phyloP scores from a whole-genome alignment of 2,797 vertebrate species.

The Rhodeus uyekii region DNA sequence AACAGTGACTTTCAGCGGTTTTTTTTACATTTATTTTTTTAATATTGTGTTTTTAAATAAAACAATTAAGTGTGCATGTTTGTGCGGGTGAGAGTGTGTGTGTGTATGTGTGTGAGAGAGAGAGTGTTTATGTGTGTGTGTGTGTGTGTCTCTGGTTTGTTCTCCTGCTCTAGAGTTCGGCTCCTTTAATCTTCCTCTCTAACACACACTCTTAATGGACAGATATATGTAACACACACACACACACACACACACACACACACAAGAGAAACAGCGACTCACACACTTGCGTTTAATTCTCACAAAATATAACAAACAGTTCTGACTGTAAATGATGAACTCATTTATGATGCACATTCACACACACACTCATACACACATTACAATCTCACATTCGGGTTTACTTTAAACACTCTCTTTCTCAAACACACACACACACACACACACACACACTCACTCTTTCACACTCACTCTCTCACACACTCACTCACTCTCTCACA shows the following conservation, averaged over 20 bases:
- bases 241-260: too few species aligned
- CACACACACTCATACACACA: neutral
- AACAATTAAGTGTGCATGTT: neutral
- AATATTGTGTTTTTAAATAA: neutral
- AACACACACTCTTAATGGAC: slow-evolving; percentile 17
- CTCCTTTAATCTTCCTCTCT: slow-evolving; percentile 6
- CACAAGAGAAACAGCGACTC: too few species aligned
- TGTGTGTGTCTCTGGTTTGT: neutral
- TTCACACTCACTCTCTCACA: neutral
- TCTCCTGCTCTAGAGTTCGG: neutral
- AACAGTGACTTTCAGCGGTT: neutral
- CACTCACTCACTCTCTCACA: neutral
- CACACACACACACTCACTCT: neutral
- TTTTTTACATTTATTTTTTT: neutral
- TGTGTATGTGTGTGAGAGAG: neutral
- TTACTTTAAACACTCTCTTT: too few species aligned
- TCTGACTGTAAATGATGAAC: neutral
- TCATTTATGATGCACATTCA: neutral
- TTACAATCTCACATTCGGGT: neutral
- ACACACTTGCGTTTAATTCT: neutral
- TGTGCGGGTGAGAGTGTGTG: neutral
- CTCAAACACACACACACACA: slow-evolving; percentile 1
- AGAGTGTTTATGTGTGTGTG: neutral
- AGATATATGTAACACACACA: neutral
- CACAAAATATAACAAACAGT: neutral